A percentile compares a stretch with the other conserved stretches of the same genome.
Evolutionary conservation across 2,888 invertebrate species (phyloP).

Genomic region (Latrodectus elegans): DNA sequence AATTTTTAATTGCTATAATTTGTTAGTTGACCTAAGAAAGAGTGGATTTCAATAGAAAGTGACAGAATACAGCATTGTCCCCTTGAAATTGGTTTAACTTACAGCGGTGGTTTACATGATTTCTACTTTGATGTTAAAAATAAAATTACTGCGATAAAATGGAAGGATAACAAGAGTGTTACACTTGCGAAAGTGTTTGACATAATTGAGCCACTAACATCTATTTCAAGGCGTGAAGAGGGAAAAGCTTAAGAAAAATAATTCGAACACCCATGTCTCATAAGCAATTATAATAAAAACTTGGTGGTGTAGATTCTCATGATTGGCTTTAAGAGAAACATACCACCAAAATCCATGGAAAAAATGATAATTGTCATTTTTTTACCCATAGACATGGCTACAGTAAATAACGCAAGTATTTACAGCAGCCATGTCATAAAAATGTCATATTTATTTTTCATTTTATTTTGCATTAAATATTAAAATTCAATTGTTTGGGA

Average conservation of each 20-base stretch:
- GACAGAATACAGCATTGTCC: no score
- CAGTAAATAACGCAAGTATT: constrained; percentile 2
- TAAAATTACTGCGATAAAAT: no score
- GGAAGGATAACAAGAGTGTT: no score
- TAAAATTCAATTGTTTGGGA: constrained; percentile 14
- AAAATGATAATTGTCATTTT: constrained; percentile 23
- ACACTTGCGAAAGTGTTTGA: no score
- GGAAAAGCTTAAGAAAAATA: constrained; percentile 1
- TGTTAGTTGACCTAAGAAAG: constrained; percentile 1
- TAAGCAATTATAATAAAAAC: not conserved
- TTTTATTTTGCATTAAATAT: constrained; percentile 21
- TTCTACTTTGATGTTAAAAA: constrained; percentile 4
- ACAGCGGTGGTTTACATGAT: not conserved
- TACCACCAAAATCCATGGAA: constrained; percentile 26
- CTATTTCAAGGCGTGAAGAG: constrained; percentile 8
- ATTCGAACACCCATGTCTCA: constrained; percentile 7
- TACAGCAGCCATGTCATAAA: not conserved
- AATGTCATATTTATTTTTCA: not conserved
- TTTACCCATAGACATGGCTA: constrained; percentile 21
- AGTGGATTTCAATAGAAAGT: not conserved
- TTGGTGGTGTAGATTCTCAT: constrained; percentile 21
- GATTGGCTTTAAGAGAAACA: constrained; percentile 35
- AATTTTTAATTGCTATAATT: not conserved
- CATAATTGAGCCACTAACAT: not conserved
- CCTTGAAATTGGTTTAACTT: not conserved